Conservation (phyloP, 2,888 invertebrate species). For the Timandra comae region DNA sequence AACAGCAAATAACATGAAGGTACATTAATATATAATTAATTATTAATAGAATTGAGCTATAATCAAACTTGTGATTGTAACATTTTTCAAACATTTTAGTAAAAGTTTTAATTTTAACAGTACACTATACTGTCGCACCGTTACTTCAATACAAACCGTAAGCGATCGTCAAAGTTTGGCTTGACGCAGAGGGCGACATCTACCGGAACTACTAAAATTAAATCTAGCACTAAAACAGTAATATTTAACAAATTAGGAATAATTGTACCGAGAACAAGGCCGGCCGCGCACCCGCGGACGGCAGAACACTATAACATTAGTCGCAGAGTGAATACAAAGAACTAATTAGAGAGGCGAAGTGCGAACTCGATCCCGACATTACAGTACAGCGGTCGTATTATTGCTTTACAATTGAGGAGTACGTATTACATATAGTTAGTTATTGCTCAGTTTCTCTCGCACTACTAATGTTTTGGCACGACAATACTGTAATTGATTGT, state of each 20-base stretch:
- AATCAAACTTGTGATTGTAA: slow-evolving; percentile 34
- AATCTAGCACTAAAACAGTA: slow-evolving; percentile 2
- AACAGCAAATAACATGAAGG: slow-evolving; percentile 62
- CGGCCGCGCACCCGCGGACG: no score
- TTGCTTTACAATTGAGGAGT: slow-evolving; percentile 39
- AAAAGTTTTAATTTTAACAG: slow-evolving; percentile 7
- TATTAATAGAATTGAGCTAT: slow-evolving; percentile 74
- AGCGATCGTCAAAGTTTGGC: no score
- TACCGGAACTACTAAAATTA: slow-evolving; percentile 4
- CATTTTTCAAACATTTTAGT: slow-evolving; percentile 18
- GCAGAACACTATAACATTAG: no score
- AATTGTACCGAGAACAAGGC: not conserved
- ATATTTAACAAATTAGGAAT: slow-evolving; percentile 16
- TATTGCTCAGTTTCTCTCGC: slow-evolving; percentile 52
- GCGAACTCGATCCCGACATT: no score
- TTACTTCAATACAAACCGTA: no score
- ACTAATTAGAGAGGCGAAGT: no score
- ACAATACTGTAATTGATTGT: slow-evolving; percentile 38
- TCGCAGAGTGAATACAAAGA: no score
- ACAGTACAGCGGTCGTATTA: slow-evolving; percentile 20
- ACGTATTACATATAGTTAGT: slow-evolving; percentile 33
- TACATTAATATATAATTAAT: slow-evolving; percentile 56
- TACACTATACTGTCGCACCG: not conserved
- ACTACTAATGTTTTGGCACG: slow-evolving; percentile 43
- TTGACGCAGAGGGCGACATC: no score